Evolutionary conservation across 2,888 invertebrate genomes (phyloP), one percentile per base, ranked within the genome.

Genomic region (Piscicola geometra): DNA sequence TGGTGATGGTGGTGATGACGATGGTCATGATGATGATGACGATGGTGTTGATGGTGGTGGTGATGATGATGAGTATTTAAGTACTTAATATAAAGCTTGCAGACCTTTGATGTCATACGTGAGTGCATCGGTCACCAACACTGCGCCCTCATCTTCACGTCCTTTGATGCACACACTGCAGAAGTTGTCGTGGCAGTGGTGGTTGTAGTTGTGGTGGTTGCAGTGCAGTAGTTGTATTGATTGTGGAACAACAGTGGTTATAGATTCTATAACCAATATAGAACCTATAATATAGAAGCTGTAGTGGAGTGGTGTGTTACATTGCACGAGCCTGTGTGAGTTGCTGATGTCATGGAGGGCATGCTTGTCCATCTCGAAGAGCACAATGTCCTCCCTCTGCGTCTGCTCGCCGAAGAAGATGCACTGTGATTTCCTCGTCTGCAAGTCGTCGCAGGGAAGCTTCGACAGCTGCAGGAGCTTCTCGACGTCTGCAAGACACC

Each of bases 381-480:
- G 52, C 3, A 36, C 32, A 32, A 73, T 41, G 32, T 73, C 64
- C 18, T 73, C 73, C 21, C 35, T 25, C 21, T 30, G 35, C 18
- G 52, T 28, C 18, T 56, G 33, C 15, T n/a, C 56, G 15, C 64
- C 60, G 35, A 60, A 60, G 33, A 32, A 60, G n/a, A 73, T 56
- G 35, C 60, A 56, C 33, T 73, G 32, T n/a, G 33, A 25, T 21
- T 35, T 15, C 3, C 25, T 15, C 1, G 28, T n/a, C 9, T 33
- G 25, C 15, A 73, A 15, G 2, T 56, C 28, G 32, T 56, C 56
- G 21, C 33, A 30, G 33, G 52, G 30, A 18, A 73, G 15, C 64
- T 64, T 73, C 15, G 73, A 52, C 35, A 73, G n/a, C 30, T 33
- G 3, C n/a, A 73, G 33, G 12, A 73, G n/a, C 28, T 56, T 36